Base-by-base conservation (phyloP, 2,888 invertebrate species). In the Hylaea fasciaria region DNA sequence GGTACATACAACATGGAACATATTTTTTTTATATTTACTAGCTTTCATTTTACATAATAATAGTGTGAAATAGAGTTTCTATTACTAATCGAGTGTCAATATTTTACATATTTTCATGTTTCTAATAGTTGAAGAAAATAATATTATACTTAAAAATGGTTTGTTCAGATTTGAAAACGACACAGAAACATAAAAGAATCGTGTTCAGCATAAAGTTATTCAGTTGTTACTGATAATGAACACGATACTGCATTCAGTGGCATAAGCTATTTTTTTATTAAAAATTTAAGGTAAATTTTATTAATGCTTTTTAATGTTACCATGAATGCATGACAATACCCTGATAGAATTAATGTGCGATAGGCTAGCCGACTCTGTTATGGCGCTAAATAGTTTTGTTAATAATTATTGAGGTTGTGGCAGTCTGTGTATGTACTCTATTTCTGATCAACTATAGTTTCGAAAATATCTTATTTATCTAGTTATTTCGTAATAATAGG, bases 1-100 rank as follows among this genome's bases (percentile, higher is more conserved):
- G 80, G 28, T n/a, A 32, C 32, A 73, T 77, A 86, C 80, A 80
- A 84, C 81, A 85, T 77, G 80, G 77, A 85, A 82, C 80, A 78
- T 81, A 79, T 9, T 46, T 37, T 47, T 47, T 52, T 48, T 41
- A 13, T 52, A 58, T 46, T 22, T 35, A n/a, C 14, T 68, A 78
- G 54, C 60, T 62, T 57, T 62, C 37, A 32, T 47, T 29, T 32
- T 53, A 12, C 28, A 9, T 32, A 32, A 9, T 32, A 32, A 46
- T 43, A 39, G 3, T 17, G 40, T 54, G 39, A 40, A 47, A 44
- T 35, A 16, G 9, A 47, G 12, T 12, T 40, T 39, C 39, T 40
- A 3, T 47, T 46, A 54, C n/a, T n/a, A n/a, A n/a, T n/a, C n/a
- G n/a, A n/a, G n/a, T n/a, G n/a, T n/a, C n/a, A n/a, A n/a, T n/a